phyloP scores from a whole-genome alignment of 2,797 vertebrate species.

The Pempheris klunzingeri region DNA sequence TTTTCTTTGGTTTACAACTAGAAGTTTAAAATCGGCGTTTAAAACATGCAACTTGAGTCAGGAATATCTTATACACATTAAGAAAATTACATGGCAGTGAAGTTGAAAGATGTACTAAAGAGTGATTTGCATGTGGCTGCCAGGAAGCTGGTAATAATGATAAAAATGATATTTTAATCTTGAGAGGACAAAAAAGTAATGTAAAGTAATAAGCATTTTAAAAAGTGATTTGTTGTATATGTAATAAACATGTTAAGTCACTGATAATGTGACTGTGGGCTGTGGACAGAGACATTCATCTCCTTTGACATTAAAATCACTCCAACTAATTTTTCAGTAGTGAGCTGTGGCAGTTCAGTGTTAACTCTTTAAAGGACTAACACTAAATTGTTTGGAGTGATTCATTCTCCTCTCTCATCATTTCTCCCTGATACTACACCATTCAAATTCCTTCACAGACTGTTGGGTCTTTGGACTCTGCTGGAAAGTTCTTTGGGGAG shows the following conservation, averaged over 20 bases:
- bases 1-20: conserved; percentile 7
- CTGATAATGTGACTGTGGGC: neutral
- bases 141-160: neutral
- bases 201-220: neutral
- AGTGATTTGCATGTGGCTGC: neutral
- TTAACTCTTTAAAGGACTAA: conserved; percentile 40
- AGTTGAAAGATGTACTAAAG: neutral
- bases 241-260: neutral
- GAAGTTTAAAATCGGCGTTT: neutral
- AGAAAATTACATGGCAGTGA: no score
- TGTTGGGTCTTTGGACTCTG: conserved; percentile 63
- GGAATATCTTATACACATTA: neutral
- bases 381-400: conserved; percentile 37
- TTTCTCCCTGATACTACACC: conserved; percentile 44
- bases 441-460: conserved; percentile 56
- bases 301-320: neutral
- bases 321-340: neutral
- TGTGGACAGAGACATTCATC: neutral
- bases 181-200: no score
- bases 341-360: conserved; percentile 12
- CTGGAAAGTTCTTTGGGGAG: conserved; percentile 66
- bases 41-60: neutral
- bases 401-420: conserved; percentile 55
- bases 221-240: neutral
- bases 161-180: neutral